phyloP scores from a whole-genome alignment of 2,888 invertebrate genomes.

The Dyspetes luteomarginatus region DNA sequence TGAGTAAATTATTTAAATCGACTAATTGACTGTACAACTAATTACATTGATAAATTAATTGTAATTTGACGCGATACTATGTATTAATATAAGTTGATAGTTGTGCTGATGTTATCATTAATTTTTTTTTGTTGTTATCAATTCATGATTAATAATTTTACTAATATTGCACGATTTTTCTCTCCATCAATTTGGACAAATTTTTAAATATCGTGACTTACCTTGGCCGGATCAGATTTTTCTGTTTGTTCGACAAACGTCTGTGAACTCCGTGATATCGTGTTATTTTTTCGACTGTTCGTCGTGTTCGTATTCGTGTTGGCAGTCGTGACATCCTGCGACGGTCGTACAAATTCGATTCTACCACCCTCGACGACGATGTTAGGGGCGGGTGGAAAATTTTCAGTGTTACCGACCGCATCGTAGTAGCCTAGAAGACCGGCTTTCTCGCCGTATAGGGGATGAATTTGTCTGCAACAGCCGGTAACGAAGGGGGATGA shows the following conservation, averaged over 20 bases:
- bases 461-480: constrained; percentile 83
- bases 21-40: too few relatives aligned
- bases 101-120: too few relatives aligned
- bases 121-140: too few relatives aligned
- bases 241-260: constrained; percentile 78
- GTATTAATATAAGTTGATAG: too few relatives aligned
- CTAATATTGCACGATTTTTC: too few relatives aligned
- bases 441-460: constrained; percentile 82
- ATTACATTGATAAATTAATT: too few relatives aligned
- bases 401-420: constrained; percentile 80
- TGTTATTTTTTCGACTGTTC: constrained; percentile 66
- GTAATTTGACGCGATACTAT: too few relatives aligned
- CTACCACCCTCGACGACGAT: constrained; percentile 84
- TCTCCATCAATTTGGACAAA: too few relatives aligned
- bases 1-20: too few relatives aligned
- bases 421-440: constrained; percentile 82
- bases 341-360: constrained; percentile 84
- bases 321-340: constrained; percentile 80
- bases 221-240: constrained; percentile 81
- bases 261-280: constrained; percentile 78
- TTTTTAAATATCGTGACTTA: too few relatives aligned
- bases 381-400: constrained; percentile 83
- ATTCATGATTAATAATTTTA: too few relatives aligned
- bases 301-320: constrained; percentile 71
- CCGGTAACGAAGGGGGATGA: constrained; percentile 72